Evolutionary conservation across 2,113 vertebrate species (phyloP), one percentile per base, ranked within the genome.

Genomic region (Plotosus lineatus): DNA sequence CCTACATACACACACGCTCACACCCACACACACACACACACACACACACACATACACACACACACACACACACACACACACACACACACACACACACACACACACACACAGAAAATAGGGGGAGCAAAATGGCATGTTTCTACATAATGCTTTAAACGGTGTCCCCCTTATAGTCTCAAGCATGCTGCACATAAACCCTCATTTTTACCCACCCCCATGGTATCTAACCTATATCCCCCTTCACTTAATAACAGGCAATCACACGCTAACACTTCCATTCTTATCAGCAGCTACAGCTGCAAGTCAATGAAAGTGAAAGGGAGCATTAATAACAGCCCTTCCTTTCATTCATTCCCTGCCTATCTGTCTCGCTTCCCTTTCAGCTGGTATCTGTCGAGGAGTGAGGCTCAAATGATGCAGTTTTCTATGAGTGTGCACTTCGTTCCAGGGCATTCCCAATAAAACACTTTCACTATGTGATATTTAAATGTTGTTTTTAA

Each of bases 261-360:
- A 89, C 87, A 77, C 28, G 42, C 80, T 78, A 85, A 90, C 65
- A 82, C 82, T 88, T 73, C 75, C 46, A 65, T 89, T 91, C 91
- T 92, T 91, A 93, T 92, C 91, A 88, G 82, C 88, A 87, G 88
- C 86, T 89, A 89, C 92, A 94, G 93, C 92, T 94, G 92, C 91
- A 91, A 89, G 91, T 91, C 90, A 92, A 91, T 92, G 89, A 88
- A 84, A 76, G 65, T 87, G 87, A 89, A 88, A 87, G 66, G 82
- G 82, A 79, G 77, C 77, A 78, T 84, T 85, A 89, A 90, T 89
- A 89, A 90, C 88, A 88, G 86, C 65, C n/a, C 8, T 46, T 63
- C 1, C 50, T 50, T 58, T 38, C 55, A 66, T 31, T 82, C 69
- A 69, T 9, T 31, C 26, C 26, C 48, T 77, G 31, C 42, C 1